These are phyloP conservation scores for Formica exsecta DNA, from an alignment of 1,140 invertebrate genomes.

Conservation along the genomic window DNA sequence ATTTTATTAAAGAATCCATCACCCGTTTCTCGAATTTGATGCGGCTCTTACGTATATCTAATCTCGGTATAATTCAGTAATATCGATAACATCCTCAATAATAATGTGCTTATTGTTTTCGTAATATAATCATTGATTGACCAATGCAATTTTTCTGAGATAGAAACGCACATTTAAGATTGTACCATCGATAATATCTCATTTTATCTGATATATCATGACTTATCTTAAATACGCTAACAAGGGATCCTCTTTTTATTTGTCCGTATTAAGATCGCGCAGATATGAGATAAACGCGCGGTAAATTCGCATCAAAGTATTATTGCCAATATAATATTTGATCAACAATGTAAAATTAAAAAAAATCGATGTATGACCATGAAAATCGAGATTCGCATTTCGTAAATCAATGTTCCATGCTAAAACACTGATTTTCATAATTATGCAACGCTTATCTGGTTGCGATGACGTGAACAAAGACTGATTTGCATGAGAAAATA, in stretches of 20 bases:
- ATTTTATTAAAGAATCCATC: neutral
- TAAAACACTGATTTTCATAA: neutral
- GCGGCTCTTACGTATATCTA: neutral
- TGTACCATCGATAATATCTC: neutral
- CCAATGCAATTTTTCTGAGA: neutral
- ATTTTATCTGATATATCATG: slow-evolving; percentile 5
- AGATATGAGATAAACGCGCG: neutral
- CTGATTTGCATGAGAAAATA: slow-evolving; percentile 4
- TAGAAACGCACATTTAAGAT: neutral
- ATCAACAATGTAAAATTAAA: neutral
- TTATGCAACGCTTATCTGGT: slow-evolving; percentile 49
- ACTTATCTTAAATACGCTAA: slow-evolving; percentile 23
- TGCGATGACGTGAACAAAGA: slow-evolving; percentile 7
- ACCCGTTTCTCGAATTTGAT: neutral
- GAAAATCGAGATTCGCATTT: slow-evolving; percentile 14
- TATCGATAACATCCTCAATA: neutral
- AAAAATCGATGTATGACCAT: neutral
- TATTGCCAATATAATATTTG: too few species aligned
- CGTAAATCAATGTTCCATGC: neutral
- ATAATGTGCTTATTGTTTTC: neutral
- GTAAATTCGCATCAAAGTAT: slow-evolving; percentile 5
- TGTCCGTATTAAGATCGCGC: neutral
- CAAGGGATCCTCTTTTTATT: neutral
- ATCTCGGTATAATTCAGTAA: too few species aligned
- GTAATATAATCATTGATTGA: neutral